Evolutionary conservation across 2,113 vertebrate species (phyloP).

Genomic region (Cyprinus carpio): DNA sequence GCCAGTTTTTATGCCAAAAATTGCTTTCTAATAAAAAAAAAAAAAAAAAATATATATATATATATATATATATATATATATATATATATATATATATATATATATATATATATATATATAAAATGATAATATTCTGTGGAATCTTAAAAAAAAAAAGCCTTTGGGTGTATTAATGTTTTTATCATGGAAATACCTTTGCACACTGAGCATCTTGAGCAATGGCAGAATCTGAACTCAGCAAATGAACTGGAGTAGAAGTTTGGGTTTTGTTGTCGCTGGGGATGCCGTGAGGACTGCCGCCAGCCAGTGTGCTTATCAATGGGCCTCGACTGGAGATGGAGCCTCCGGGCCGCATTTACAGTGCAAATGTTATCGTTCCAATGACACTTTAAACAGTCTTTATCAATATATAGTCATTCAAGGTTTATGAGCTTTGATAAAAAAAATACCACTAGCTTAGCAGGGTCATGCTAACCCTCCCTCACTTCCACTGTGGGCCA

Average conservation of each 20-base stretch:
- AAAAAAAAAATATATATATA: too few species aligned
- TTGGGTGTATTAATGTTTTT: not conserved
- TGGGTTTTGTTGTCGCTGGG: constrained; percentile 60
- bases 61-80: too few species aligned
- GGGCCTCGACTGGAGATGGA: constrained; percentile 62
- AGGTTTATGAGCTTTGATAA: constrained; percentile 98
- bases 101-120: too few species aligned
- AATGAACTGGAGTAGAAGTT: constrained; percentile 12
- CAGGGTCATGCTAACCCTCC: constrained; percentile 77
- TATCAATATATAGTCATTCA: constrained; percentile 98
- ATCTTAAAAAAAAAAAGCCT: too few species aligned
- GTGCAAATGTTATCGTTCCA: constrained; percentile 86
- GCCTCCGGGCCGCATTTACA: constrained; percentile 76
- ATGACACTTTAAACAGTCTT: constrained; percentile 97
- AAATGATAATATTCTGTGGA: too few species aligned
- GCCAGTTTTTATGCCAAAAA: too few species aligned
- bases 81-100: too few species aligned
- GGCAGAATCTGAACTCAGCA: not conserved
- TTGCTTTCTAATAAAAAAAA: too few species aligned
- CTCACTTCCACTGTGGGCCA: constrained; percentile 27
- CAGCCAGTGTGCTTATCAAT: constrained; percentile 66
- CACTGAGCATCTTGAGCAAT: not conserved
- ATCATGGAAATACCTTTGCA: not conserved
- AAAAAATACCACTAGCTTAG: constrained; percentile 75
- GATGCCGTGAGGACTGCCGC: constrained; percentile 38